Evolutionary conservation across 2,797 vertebrate species (phyloP).

Genomic region (Hapalemur alaotrensis): DNA sequence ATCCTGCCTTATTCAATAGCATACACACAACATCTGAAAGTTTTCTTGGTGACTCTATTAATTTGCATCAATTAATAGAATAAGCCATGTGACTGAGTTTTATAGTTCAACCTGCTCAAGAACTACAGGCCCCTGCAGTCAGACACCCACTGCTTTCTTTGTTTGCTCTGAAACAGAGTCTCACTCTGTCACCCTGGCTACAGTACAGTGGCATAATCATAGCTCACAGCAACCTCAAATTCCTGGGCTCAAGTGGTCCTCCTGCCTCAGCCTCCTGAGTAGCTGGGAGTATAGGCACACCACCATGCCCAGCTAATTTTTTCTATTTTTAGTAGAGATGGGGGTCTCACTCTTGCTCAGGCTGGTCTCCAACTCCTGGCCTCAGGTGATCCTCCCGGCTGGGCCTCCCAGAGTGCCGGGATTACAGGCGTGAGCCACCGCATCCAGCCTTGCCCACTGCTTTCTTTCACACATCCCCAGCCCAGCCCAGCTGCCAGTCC

Average conservation of each 20-base stretch:
- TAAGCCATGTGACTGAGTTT: background rate
- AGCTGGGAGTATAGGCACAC: background rate
- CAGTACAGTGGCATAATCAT: background rate
- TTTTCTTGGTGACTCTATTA: background rate
- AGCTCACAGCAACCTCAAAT: background rate
- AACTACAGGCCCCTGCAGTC: background rate
- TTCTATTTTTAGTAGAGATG: background rate
- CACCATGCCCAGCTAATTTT: background rate
- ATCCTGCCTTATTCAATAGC: background rate
- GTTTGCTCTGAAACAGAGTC: too few species aligned
- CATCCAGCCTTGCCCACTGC: background rate
- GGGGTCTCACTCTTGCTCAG: background rate
- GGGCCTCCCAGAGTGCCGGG: background rate
- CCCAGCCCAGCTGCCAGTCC: background rate
- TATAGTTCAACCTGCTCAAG: background rate
- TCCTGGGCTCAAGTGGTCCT: background rate
- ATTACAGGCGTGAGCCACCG: accelerated
- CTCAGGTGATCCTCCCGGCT: background rate
- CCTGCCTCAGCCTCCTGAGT: background rate
- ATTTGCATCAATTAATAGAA: background rate
- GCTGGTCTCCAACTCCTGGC: background rate
- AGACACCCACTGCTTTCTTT: background rate
- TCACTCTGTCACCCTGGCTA: too few species aligned
- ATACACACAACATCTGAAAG: background rate
- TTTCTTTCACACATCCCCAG: background rate